Base-by-base conservation (phyloP, 1,140 invertebrate genomes). In the Caerostris darwini region DNA sequence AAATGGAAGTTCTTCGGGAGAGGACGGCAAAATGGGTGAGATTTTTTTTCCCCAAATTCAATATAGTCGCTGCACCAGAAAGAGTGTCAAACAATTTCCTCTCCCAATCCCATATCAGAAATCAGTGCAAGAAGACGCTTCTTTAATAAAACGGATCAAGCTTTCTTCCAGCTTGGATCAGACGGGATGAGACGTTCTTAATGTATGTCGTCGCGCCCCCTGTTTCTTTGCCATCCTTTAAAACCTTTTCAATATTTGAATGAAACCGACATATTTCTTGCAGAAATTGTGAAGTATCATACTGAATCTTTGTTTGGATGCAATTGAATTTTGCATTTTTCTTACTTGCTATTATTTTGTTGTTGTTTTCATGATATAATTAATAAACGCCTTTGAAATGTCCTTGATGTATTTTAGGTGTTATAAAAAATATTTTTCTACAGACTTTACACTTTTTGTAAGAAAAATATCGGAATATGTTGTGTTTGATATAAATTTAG, bases 61-160 rank as follows among this genome's bases (percentile, higher is more conserved):
- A 77, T 77, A 77, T 53, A 77, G 71, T 77, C 50, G 53, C 71
- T 12, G 19, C 14, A 12, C 71, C 12, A 3, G 71, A 12, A 77
- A 77, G 71, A 14, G 50, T 77, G 71, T 77, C 71, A 77, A 77
- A 77, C 71, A 77, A 77, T 50, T 77, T 77, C 34, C 5, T 34
- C 3, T 50, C 71, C 34, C 12, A 10, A 50, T 34, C 71, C 3
- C 8, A 12, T 34, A 77, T 77, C 34, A 77, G 50, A 7, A 19
- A 12, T 6, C 71, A 50, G 10, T 12, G 12, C 34, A 77, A 12
- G 53, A 77, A 77, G 71, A 8, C 34, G 19, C 34, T 12, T 34
- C 71, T 77, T 77, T 77, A 77, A 77, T 77, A 77, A 77, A 77
- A 77, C 50, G 50, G 3, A 77, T 77, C 71, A 12, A 77, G 50